These are phyloP conservation scores for Microctenopoma steveboyesi DNA, from an alignment of 2,797 vertebrate species.

Conservation along the genomic window DNA sequence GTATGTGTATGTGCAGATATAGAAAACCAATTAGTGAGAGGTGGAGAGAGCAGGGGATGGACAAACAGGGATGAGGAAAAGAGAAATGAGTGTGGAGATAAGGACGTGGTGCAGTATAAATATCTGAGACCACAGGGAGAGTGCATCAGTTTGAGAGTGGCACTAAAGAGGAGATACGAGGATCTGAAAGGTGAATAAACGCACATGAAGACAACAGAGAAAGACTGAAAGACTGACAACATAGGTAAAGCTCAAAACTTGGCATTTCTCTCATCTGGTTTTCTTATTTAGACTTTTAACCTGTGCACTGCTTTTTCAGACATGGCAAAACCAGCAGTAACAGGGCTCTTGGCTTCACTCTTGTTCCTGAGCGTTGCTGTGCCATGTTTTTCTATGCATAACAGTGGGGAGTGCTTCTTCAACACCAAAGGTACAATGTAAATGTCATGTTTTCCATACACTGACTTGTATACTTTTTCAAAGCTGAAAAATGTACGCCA, in stretches of 20 bases:
- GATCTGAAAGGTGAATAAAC: slow-evolving; percentile 36
- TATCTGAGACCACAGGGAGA: slow-evolving; percentile 52
- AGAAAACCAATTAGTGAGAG: slow-evolving; percentile 38
- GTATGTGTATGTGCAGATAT: slow-evolving; percentile 38
- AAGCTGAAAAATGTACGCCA: too few species aligned
- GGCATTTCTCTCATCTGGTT: neutral
- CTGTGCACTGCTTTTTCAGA: slow-evolving; percentile 30
- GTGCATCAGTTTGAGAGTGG: slow-evolving; percentile 40
- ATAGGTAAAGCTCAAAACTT: slow-evolving; percentile 35
- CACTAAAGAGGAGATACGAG: slow-evolving; percentile 25
- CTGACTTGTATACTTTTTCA: neutral
- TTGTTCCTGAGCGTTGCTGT: slow-evolving; percentile 66
- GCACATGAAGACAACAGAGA: slow-evolving; percentile 20
- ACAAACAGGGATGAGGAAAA: slow-evolving; percentile 37
- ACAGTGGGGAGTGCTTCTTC: slow-evolving; percentile 83
- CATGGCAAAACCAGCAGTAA: slow-evolving; percentile 61
- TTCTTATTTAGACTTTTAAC: neutral
- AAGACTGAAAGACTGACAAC: slow-evolving; percentile 8
- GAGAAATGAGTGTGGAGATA: slow-evolving; percentile 43
- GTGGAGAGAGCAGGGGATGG: neutral
- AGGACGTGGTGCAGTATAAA: slow-evolving; percentile 72
- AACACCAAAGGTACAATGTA: slow-evolving; percentile 81
- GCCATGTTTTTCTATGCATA: slow-evolving; percentile 67
- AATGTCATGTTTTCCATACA: neutral
- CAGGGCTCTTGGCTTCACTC: slow-evolving; percentile 53